Conservation (phyloP, 2,797 vertebrate species). For the Balearica regulorum region DNA sequence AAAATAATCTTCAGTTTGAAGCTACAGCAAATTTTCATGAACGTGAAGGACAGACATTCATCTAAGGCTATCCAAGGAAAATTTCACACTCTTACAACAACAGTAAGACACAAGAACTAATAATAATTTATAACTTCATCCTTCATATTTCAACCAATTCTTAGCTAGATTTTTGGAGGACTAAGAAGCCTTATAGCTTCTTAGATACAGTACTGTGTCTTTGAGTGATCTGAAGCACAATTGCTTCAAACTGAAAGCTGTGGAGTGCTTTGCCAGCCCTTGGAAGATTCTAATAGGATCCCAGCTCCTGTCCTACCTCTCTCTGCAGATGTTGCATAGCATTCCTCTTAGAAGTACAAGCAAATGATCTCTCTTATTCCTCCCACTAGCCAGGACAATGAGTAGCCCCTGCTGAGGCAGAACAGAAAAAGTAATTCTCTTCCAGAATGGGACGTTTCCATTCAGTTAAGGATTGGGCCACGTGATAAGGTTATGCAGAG, state of each 20-base stretch:
- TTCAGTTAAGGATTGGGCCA: background rate
- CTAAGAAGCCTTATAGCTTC: background rate
- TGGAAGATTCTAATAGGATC: background rate
- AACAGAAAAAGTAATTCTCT: background rate
- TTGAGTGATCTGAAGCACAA: background rate
- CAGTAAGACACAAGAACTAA: background rate
- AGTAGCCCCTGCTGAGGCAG: background rate
- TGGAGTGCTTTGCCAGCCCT: background rate
- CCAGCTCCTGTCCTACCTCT: background rate
- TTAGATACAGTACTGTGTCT: background rate
- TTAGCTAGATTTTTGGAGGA: background rate
- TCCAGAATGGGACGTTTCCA: background rate
- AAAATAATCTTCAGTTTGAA: background rate
- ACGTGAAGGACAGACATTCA: background rate
- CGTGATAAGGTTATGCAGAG: background rate
- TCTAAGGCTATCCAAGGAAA: background rate
- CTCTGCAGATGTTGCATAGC: background rate
- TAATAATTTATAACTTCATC: background rate
- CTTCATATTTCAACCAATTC: background rate
- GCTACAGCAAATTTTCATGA: background rate
- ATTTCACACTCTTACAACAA: background rate
- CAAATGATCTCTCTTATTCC: background rate
- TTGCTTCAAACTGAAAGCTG: background rate
- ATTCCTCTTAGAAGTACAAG: background rate
- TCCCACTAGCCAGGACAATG: background rate